Evolutionary conservation across 1,140 invertebrate species (phyloP).

Genomic region (Heterodera schachtii): DNA sequence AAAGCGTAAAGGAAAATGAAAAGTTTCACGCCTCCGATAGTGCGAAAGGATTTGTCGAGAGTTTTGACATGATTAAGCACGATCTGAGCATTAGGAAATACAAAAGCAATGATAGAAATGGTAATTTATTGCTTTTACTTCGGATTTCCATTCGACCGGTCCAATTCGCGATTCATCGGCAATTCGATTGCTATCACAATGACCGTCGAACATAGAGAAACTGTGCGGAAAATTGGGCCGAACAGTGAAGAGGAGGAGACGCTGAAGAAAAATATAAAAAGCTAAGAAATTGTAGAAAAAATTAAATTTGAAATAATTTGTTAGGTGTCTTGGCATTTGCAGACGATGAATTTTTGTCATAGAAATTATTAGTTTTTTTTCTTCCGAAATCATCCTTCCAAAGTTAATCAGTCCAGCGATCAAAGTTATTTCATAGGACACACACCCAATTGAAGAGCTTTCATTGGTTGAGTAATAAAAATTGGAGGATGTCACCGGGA

Average conservation of each 20-base stretch:
- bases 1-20: conserved; percentile 51
- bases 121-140: conserved; percentile 45
- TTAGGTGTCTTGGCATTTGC: no score
- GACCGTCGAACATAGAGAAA: conserved; percentile 35
- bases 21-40: conserved; percentile 45
- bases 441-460: no score
- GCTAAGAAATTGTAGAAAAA: conserved; percentile 27
- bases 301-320: background rate
- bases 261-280: conserved; percentile 34
- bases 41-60: conserved; percentile 45
- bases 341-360: no score
- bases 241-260: conserved; percentile 43
- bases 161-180: conserved; percentile 35
- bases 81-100: conserved; percentile 21
- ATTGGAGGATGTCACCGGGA: no score
- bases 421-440: no score
- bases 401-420: no score
- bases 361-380: no score
- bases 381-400: no score
- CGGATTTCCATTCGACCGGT: conserved; percentile 26
- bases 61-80: conserved; percentile 18
- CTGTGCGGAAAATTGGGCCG: conserved; percentile 39
- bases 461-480: no score
- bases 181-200: background rate
- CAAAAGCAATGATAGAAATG: conserved; percentile 32